Conservation (phyloP, 2,797 vertebrate species). For the Halcyon leucocephala region DNA sequence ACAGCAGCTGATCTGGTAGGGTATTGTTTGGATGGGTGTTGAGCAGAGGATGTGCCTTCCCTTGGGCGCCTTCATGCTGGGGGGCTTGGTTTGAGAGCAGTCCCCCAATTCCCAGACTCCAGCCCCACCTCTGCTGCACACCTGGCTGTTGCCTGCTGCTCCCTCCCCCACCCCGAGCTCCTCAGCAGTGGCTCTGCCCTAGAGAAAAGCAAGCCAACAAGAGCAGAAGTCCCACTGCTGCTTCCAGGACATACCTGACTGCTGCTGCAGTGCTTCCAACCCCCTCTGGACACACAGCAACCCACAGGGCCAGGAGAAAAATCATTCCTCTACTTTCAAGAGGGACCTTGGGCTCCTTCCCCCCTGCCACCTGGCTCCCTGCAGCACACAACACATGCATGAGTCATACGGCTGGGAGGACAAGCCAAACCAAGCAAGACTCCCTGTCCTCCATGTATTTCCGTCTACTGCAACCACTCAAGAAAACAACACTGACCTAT, state of each 20-base stretch:
- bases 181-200: not conserved
- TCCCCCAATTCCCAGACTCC: not conserved
- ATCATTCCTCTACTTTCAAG: not conserved
- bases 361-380: not conserved
- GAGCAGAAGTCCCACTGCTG: not conserved
- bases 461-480: not conserved
- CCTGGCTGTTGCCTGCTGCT: not conserved
- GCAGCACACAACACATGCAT: rapidly evolving
- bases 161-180: not conserved
- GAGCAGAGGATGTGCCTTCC: not conserved
- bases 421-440: not conserved
- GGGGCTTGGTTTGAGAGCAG: not conserved
- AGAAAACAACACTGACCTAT: not conserved
- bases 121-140: not conserved
- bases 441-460: not conserved
- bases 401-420: not conserved
- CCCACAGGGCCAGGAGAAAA: not conserved
- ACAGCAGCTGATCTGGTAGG: not conserved
- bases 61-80: rapidly evolving
- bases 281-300: not conserved
- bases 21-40: not conserved
- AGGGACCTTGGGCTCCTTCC: not conserved
- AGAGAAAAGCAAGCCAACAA: not conserved
- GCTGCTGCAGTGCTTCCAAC: not conserved
- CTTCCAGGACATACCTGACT: not conserved